Evolutionary conservation across 1,140 invertebrate genomes (phyloP).

Genomic region (Macrocentrus cingulum): DNA sequence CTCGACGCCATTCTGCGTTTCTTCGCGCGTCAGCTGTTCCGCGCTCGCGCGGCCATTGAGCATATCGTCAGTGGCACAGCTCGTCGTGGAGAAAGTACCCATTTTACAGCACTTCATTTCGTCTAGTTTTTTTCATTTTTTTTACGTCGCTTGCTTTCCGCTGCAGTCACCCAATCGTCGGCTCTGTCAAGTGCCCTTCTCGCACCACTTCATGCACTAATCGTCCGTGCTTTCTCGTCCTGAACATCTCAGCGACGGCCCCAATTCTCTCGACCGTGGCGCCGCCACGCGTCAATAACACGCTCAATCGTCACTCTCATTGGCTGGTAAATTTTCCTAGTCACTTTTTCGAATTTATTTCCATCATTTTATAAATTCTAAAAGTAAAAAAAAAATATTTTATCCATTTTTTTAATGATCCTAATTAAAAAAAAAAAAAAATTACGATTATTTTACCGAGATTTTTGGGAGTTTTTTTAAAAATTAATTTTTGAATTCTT

Average conservation of each 20-base stretch:
- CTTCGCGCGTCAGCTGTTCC: background rate
- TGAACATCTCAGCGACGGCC: background rate
- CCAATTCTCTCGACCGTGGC: background rate
- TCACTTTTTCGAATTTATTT: too few species aligned
- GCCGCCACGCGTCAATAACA: constrained; percentile 5
- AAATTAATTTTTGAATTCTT: too few species aligned
- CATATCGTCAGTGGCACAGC: too few species aligned
- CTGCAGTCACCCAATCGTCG: background rate
- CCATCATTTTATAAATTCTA: too few species aligned
- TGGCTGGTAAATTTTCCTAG: too few species aligned
- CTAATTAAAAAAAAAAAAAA: too few species aligned
- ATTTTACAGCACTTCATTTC: constrained; percentile 3
- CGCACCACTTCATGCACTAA: constrained; percentile 12
- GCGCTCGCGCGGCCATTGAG: too few species aligned
- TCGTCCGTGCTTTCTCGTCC: background rate
- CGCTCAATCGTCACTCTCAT: background rate
- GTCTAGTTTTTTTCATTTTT: constrained; percentile 14
- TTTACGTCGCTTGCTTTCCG: background rate
- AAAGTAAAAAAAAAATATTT: too few species aligned
- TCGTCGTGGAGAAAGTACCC: background rate
- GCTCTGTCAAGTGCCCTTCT: background rate
- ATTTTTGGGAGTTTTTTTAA: too few species aligned
- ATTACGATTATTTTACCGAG: too few species aligned
- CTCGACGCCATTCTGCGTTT: constrained; percentile 16
- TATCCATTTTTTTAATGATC: too few species aligned